These are phyloP conservation scores for Zapornia atra DNA, from an alignment of 2,113 vertebrate species.

Conservation along the genomic window DNA sequence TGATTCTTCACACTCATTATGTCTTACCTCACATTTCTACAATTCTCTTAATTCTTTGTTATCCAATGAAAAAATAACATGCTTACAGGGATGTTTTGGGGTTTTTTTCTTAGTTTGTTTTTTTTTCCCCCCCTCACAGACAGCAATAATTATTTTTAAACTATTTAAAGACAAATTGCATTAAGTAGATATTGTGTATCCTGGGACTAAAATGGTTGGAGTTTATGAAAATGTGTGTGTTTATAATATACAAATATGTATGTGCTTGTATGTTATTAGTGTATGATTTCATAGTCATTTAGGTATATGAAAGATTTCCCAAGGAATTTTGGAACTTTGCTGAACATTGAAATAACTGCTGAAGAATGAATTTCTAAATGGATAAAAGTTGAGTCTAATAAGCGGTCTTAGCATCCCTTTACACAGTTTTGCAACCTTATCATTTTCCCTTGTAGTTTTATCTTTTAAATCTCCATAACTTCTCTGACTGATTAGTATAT, in stretches of 20 bases:
- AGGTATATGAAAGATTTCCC: slow-evolving; percentile 11
- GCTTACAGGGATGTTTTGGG: neutral
- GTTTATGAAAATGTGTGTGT: neutral
- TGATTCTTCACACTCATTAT: neutral
- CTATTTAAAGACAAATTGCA: slow-evolving; percentile 31
- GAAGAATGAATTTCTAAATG: neutral
- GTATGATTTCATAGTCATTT: slow-evolving; percentile 45
- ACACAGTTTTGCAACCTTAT: neutral
- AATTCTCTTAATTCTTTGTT: neutral
- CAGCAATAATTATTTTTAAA: slow-evolving; percentile 57
- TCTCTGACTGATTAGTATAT: neutral
- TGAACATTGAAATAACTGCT: slow-evolving; percentile 4
- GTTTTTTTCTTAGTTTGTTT: neutral
- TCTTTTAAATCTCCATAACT: neutral
- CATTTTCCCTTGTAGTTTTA: neutral
- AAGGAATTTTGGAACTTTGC: slow-evolving; percentile 21
- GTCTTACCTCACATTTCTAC: neutral
- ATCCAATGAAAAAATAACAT: neutral
- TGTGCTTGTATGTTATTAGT: neutral
- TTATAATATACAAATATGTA: neutral
- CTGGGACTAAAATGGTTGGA: slow-evolving; percentile 30
- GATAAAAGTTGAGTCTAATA: neutral
- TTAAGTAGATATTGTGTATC: slow-evolving; percentile 17
- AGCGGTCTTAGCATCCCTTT: neutral
- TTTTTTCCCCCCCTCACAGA: neutral